Conservation (phyloP, 2,797 vertebrate species). For the Distichodus sexfasciatus region DNA sequence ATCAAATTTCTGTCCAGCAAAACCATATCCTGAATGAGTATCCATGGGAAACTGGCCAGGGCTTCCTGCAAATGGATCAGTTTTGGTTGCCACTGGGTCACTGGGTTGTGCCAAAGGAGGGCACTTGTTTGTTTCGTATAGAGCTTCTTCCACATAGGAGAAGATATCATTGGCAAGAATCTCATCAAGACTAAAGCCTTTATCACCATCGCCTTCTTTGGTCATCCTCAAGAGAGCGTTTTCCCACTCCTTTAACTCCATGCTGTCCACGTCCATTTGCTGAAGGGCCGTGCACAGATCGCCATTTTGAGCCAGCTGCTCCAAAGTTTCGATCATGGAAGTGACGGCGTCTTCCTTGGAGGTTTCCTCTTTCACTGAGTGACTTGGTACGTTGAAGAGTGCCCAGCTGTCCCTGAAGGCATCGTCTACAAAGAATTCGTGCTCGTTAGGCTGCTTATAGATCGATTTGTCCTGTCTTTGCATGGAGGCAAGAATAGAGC, state of each 20-base stretch:
- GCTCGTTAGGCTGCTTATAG: conserved; percentile 54
- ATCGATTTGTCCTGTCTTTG: conserved; percentile 65
- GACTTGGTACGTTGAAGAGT: conserved; percentile 33
- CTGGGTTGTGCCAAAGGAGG: background rate
- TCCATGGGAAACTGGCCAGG: background rate
- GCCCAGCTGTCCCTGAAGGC: conserved; percentile 58
- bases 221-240: conserved; percentile 67
- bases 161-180: conserved; percentile 62
- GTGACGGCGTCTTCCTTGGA: background rate
- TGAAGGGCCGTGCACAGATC: conserved; percentile 49
- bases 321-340: conserved; percentile 27
- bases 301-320: conserved; percentile 16
- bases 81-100: background rate
- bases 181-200: conserved; percentile 53
- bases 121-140: conserved; percentile 54
- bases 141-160: conserved; percentile 66
- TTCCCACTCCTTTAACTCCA: conserved; percentile 74
- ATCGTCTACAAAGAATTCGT: conserved; percentile 57
- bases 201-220: conserved; percentile 16
- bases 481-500: conserved; percentile 68
- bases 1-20: background rate
- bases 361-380: background rate
- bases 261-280: conserved; percentile 38
- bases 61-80: background rate
- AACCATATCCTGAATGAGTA: background rate